Base-by-base conservation (phyloP, 2,113 vertebrate genomes). In the Heterochromis multidens region DNA sequence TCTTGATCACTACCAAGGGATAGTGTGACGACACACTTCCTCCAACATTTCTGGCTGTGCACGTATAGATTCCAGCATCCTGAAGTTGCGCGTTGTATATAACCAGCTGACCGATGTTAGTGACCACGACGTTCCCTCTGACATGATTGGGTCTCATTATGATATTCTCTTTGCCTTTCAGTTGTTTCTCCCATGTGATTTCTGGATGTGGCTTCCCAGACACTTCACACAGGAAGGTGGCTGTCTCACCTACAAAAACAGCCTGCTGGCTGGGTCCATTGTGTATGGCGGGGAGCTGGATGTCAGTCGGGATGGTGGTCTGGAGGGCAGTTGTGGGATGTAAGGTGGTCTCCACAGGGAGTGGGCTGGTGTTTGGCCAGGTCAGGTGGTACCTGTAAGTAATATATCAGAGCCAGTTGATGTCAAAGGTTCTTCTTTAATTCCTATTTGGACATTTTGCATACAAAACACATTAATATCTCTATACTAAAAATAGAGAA, bases 151-250 rank as follows among this genome's bases (percentile, higher is more conserved):
- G 97, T 82, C 93, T 94, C 98, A 99, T 97, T 49, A 99, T 70
- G 23, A 97, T 93, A 37, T 97, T 99, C 58, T 99, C 97, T 79
- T 97, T 96, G 31, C 97, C 97, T 29, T 97, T 97, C 0, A 96
- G 93, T 88, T 99, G 97, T 92, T 98, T 99, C 93, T 99, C 98
- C 99, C 99, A 99, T 0, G 98, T 99, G 94, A 99, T 95, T 83
- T 97, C 97, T 0, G 99, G 99, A 62, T 94, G 96, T 1, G 99
- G 99, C 79, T 97, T 97, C 59, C 99, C 98, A 0, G 94, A 96
- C 33, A 98, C 97, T 0, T 99, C 98, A 0, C 99, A 99, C 74
- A 98, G 96, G 93, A 99, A 99, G 93, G 98, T 99, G 65, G 98
- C 98, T 0, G 99, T 99, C 94, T 99, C 98, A 0, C 97, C 98